These are phyloP conservation scores for Achatina immaculata DNA, from an alignment of 1,140 invertebrate species.

Conservation along the genomic window DNA sequence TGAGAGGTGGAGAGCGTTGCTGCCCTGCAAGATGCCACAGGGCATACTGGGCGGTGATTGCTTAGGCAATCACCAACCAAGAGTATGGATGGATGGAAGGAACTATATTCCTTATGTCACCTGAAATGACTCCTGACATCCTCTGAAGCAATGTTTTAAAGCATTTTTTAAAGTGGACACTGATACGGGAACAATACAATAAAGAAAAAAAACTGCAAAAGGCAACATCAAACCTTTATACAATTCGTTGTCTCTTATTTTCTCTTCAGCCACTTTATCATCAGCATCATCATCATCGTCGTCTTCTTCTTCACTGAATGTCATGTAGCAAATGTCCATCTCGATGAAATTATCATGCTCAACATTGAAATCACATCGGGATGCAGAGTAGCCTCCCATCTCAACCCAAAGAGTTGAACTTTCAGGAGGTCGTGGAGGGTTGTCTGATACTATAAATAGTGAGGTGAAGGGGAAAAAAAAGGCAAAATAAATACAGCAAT, in stretches of 20 bases:
- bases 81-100: too few relatives aligned
- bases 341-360: constrained; percentile 89
- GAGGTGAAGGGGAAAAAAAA: too few relatives aligned
- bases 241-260: not conserved
- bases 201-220: too few relatives aligned
- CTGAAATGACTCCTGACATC: too few relatives aligned
- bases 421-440: constrained; percentile 80
- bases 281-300: constrained; percentile 70
- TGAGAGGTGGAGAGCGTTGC: too few relatives aligned
- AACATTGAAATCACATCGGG: constrained; percentile 87
- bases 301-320: constrained; percentile 73
- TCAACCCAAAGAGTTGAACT: constrained; percentile 73
- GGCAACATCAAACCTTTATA: constrained; percentile 19
- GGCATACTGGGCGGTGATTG: too few relatives aligned
- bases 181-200: too few relatives aligned
- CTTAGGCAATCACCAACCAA: too few relatives aligned
- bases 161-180: too few relatives aligned
- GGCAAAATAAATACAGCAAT: not conserved
- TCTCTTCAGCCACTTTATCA: constrained; percentile 34
- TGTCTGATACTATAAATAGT: constrained; percentile 60
- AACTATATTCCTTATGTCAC: too few relatives aligned
- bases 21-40: too few relatives aligned
- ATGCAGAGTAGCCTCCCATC: constrained; percentile 86
- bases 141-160: too few relatives aligned
- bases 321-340: constrained; percentile 78